Conservation (phyloP, 2,113 vertebrate species). For the Vulpes vulpes region DNA sequence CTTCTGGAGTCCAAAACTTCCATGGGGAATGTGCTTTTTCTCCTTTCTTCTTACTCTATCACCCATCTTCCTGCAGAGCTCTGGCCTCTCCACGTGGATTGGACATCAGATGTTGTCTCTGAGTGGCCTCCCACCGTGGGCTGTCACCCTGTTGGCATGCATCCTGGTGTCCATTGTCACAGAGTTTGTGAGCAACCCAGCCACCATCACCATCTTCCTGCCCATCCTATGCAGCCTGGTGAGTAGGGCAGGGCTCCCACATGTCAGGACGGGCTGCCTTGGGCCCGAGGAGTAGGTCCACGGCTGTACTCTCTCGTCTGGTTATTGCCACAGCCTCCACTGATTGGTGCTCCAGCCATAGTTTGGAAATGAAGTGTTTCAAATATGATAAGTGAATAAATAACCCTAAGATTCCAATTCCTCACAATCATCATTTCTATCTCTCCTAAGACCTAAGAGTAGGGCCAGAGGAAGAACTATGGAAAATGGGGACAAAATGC, state of each 20-base stretch:
- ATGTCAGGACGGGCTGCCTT: background rate
- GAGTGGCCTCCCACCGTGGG: conserved; percentile 96
- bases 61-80: conserved; percentile 85
- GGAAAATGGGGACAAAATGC: conserved; percentile 18
- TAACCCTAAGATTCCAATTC: background rate
- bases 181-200: conserved; percentile 98
- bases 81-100: conserved; percentile 97
- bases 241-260: conserved; percentile 68
- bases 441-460: background rate
- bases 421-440: background rate
- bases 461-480: background rate
- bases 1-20: background rate
- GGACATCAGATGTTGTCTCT: conserved; percentile 97
- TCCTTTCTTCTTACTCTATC: background rate
- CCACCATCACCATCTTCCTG: conserved; percentile 98
- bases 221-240: conserved; percentile 98
- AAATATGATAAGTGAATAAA: background rate
- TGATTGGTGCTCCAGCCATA: background rate
- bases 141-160: conserved; percentile 96
- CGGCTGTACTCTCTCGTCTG: background rate
- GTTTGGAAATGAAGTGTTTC: background rate
- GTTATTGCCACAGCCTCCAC: background rate
- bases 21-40: background rate
- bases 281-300: background rate
- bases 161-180: conserved; percentile 97